These are phyloP conservation scores for Beroe forskalii DNA, from an alignment of 37 sponge, comb jelly and placozoan species.

Conservation along the genomic window DNA sequence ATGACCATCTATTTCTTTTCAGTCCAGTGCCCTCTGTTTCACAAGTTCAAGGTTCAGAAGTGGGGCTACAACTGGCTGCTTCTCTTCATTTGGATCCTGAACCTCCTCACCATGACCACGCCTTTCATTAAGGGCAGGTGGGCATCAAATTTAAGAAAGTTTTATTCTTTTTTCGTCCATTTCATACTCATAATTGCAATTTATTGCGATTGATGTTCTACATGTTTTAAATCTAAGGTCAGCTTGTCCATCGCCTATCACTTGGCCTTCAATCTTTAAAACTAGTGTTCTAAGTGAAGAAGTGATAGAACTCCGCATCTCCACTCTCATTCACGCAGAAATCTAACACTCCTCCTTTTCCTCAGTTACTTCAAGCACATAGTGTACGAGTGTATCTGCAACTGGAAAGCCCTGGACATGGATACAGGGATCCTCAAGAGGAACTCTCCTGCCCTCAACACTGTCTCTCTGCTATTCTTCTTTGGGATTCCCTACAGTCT, in stretches of 20 bases:
- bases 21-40: slow-evolving; percentile 22
- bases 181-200: no score
- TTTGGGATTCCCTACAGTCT: not conserved
- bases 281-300: no score
- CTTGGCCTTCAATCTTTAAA: no score
- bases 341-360: no score
- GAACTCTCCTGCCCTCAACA: not conserved
- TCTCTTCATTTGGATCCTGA: not conserved
- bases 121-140: slow-evolving; percentile 18
- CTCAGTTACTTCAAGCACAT: no score
- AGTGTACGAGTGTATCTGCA: slow-evolving; percentile 19
- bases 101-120: slow-evolving; percentile 12
- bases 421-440: not conserved
- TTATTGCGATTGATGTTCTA: no score
- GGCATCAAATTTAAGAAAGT: no score
- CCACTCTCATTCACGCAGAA: no score
- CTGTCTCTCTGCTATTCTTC: not conserved
- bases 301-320: no score
- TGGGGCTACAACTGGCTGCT: slow-evolving; percentile 2
- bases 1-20: not conserved
- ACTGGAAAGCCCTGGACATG: not conserved
- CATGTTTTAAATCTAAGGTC: no score
- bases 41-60: slow-evolving; percentile 18
- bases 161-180: no score
- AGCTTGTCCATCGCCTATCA: no score